These are phyloP conservation scores for Sminthurides aquaticus DNA, from an alignment of 2,888 invertebrate species.

Conservation along the genomic window DNA sequence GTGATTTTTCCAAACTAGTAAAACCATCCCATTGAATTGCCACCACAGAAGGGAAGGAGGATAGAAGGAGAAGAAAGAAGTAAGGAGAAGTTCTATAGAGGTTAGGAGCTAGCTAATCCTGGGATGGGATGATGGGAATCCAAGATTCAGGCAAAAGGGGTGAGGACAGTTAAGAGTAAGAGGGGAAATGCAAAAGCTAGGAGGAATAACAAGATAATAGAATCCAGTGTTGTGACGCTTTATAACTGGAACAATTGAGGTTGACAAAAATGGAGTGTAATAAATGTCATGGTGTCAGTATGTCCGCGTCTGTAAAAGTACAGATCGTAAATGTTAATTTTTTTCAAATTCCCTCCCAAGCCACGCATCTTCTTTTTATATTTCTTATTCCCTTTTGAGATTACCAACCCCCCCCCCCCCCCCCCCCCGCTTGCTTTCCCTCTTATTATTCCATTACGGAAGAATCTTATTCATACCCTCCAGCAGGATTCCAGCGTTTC, in stretches of 20 bases:
- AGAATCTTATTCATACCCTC: too few species aligned
- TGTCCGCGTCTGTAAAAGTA: slow-evolving; percentile 3
- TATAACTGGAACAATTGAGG: background rate
- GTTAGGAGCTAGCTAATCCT: too few species aligned
- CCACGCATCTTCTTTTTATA: background rate
- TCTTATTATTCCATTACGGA: too few species aligned
- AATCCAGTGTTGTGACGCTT: background rate
- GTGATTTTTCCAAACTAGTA: background rate
- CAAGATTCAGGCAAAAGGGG: too few species aligned
- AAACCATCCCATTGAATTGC: background rate
- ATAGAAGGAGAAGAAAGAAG: background rate
- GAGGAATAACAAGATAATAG: background rate
- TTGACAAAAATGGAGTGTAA: slow-evolving; percentile 10
- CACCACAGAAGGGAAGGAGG: background rate
- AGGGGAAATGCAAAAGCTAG: background rate
- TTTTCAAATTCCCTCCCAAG: slow-evolving; percentile 1
- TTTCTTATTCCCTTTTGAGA: too few species aligned
- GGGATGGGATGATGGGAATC: too few species aligned
- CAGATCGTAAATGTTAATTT: slow-evolving; percentile 9
- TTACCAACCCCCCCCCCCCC: too few species aligned
- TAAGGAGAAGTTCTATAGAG: too few species aligned
- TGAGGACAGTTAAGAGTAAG: too few species aligned
- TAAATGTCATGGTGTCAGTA: slow-evolving; percentile 9
- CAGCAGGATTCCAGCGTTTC: too few species aligned
- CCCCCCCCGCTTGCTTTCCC: too few species aligned